These are phyloP conservation scores for Pocillopora grandis DNA, from an alignment of 92 coral and sea anemone genomes.

Conservation along the genomic window DNA sequence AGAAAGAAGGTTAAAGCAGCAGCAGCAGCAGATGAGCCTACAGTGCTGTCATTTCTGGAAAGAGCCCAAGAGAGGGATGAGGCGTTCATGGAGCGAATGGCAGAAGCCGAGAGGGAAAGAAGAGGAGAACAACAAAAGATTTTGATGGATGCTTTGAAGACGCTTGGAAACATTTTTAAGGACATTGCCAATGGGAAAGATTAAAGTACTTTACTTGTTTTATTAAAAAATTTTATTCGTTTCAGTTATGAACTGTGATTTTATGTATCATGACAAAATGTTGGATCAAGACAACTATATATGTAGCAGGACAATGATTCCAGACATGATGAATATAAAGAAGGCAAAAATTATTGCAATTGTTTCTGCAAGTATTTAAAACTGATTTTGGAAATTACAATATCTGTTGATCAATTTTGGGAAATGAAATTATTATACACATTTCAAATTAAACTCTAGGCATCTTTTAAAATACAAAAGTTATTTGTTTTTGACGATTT, in stretches of 20 bases:
- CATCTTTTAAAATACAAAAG: not conserved
- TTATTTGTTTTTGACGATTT: no score
- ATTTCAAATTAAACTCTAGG: constrained; percentile 5
- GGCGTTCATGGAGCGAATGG: constrained; percentile 48
- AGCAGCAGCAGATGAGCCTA: constrained; percentile 37
- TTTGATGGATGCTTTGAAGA: constrained; percentile 13
- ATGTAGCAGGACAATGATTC: not conserved
- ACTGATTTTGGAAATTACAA: not conserved
- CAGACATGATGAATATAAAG: constrained; percentile 1
- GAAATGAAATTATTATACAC: constrained; percentile 6
- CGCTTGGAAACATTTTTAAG: not conserved
- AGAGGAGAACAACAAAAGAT: constrained; percentile 49
- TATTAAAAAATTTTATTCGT: no score
- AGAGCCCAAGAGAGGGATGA: constrained; percentile 38
- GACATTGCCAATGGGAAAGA: not conserved
- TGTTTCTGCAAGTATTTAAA: not conserved
- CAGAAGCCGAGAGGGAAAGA: constrained; percentile 45
- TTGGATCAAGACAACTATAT: not conserved
- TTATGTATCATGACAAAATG: no score
- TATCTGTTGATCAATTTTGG: constrained; percentile 12
- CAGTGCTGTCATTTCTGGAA: constrained; percentile 34
- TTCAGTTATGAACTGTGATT: no score
- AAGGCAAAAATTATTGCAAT: not conserved
- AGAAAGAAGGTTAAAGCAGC: constrained; percentile 46
- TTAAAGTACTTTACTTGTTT: not conserved